phyloP scores from a whole-genome alignment of 2,113 vertebrate genomes.

The human (Homo sapiens) region GRCh38 chr16:88606001-88606500 shows the following conservation, averaged over 20 bases:
- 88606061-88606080: neutral
- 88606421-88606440: neutral
- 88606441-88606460: no score
- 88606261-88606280: neutral
- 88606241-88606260: neutral
- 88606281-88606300: neutral
- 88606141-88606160: neutral
- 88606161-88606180: neutral
- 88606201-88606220: neutral
- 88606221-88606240: neutral
- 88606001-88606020: neutral
- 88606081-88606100: neutral
- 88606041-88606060: neutral
- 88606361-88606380: neutral
- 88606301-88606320: no score
- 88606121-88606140: neutral
- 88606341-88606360: neutral
- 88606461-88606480: neutral
- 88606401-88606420: neutral
- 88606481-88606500: neutral
- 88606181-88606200: neutral
- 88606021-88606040: neutral
- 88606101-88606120: neutral
- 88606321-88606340: fast-evolving
- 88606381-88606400: no score